Percentiles rank a stretch among this genome's conserved stretches.
Conservation (phyloP, 2,888 invertebrate genomes). For the Ormyrus nitidulus region DNA sequence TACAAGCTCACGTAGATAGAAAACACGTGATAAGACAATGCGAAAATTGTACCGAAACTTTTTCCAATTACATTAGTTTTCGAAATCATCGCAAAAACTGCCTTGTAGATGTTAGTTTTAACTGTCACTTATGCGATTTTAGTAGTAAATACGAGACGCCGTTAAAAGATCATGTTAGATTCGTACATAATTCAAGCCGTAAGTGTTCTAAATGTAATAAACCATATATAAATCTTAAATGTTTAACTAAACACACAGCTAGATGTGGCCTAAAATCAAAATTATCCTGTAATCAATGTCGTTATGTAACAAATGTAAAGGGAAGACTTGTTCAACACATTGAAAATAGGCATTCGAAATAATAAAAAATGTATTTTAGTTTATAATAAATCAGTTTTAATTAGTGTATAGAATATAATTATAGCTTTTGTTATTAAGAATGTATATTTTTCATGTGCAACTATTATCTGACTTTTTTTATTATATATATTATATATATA, state of each 20-base stretch:
- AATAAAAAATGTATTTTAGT: not conserved
- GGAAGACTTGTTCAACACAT: not conserved
- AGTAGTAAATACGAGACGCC: not conserved
- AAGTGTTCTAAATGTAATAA: constrained; percentile 1
- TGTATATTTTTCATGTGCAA: no score
- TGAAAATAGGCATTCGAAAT: not conserved
- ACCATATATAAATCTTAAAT: not conserved
- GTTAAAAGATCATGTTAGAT: not conserved
- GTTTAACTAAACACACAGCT: not conserved
- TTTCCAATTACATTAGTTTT: not conserved
- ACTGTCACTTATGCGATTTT: not conserved
- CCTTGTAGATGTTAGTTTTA: not conserved
- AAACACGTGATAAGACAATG: not conserved
- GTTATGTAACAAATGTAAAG: not conserved
- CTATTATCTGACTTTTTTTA: no score
- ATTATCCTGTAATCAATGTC: not conserved
- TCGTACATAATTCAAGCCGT: not conserved
- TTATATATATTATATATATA: no score
- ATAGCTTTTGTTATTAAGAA: no score
- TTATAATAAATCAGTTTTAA: no score
- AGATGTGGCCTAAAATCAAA: not conserved
- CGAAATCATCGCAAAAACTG: not conserved
- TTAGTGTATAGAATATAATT: no score
- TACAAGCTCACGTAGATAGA: not conserved
- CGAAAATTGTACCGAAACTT: not conserved